Base-by-base conservation (phyloP, 2,888 invertebrate genomes). In the Metalampra italica region DNA sequence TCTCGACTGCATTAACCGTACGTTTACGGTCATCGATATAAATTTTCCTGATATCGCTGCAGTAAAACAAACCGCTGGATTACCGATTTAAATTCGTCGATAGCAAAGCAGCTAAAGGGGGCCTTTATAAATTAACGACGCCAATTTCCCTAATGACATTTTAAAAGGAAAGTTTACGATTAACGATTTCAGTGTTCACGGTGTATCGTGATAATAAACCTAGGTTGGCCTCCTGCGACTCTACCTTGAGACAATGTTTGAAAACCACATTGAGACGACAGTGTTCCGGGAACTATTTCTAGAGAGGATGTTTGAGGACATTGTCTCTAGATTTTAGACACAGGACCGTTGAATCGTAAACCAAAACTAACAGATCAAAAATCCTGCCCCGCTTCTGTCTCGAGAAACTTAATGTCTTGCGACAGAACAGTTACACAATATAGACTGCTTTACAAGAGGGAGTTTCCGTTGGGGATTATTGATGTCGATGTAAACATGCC, bases 91-190 rank as follows among this genome's bases (percentile, higher is more conserved):
- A 86, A 84, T 85, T 75, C 78, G 74, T 75, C 77, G 83, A 86
- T 87, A 86, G 73, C 75, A 67, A 65, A 75, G 74, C 82, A 78
- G 77, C 83, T 78, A 79, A 77, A 75, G 75, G 75, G 74, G 68
- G 71, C 71, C 73, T 79, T 79, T 84, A 82, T 81, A 85, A 85
- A 87, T 86, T 84, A 87, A 86, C 82, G 83, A 79, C 57, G 68
- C 74, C 83, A 86, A 88, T 89, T 87, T 87, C 79, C 85, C 83
- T 88, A 87, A 89, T 88, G 85, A 87, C 82, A 81, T 71, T 85
- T 84, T 87, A 85, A 87, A 88, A 82, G 85, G 78, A 78, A 86
- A 81, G 74, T 86, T 87, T 79, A 83, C 83, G 82, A 81, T 76
- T 75, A 71, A 73, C 69, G 67, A 66, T 47, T 49, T 15, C n/a